Base-by-base conservation (phyloP, 2,113 vertebrate species). In the Chloroceryle aenea region DNA sequence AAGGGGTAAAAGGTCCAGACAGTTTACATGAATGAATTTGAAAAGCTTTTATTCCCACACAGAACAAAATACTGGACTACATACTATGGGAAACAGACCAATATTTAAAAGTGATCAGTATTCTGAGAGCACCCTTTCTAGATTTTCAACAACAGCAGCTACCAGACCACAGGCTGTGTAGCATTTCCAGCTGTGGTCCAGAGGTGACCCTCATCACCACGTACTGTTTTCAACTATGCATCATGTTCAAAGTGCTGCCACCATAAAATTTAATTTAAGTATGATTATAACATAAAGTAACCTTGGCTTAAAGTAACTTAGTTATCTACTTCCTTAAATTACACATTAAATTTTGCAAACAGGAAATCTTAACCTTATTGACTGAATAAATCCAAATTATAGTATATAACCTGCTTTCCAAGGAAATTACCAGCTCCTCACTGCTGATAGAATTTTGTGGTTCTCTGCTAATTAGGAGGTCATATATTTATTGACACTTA, bases 151-250 rank as follows among this genome's bases (percentile, higher is more conserved):
- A 62, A 83, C 69, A 8, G 29, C 10, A 63, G 48, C 7, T 64
- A 62, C 40, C 32, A 72, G 68, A 32, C 22, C 53, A 84, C 21
- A 29, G 58, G 58, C 72, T 48, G 30, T 20, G 34, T 6, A 22
- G 12, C 2, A 0, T 55, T 94, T 74, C 25, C 45, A 14, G 32
- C 3, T 30, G 9, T 50, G 25, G 10, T 81, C 59, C 48, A 76
- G 27, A 87, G 47, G 25, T 26, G 10, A 81, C 27, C 17, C 59
- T 58, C 38, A 77, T 9, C 27, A 77, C 34, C 17, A 55, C 0
- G 0, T 29, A 73, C 2, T 0, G 0, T 61, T 66, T 77, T 48
- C 56, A 85, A 56, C 7, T 30, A 34, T 7, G 4, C 10, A 43
- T 82, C 36, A 21, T 8, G 16, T 25, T 56, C 72, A 67, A 10